Conservation (phyloP, 2,888 invertebrate genomes). For the Ypsolopha scabrella region DNA sequence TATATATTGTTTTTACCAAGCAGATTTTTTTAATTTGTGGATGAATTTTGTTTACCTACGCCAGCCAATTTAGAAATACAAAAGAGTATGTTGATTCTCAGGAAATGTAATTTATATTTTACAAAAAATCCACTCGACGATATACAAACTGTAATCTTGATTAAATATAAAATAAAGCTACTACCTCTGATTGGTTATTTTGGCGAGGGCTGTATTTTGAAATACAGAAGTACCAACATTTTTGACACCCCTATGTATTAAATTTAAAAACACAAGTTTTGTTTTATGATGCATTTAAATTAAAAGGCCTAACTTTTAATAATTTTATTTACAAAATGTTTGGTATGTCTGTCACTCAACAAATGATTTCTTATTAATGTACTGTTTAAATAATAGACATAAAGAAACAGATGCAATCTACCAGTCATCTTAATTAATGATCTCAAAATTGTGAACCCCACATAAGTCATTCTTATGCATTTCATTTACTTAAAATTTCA, state of each 20-base stretch:
- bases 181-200: constrained; percentile 22
- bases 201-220: constrained; percentile 34
- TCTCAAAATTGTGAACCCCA: constrained; percentile 59
- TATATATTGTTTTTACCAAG: too few species aligned
- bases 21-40: too few species aligned
- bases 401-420: constrained; percentile 14
- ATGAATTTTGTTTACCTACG: too few species aligned
- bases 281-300: constrained; percentile 6
- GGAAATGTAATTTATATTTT: constrained; percentile 8
- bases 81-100: too few species aligned
- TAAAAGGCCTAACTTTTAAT: constrained; percentile 10
- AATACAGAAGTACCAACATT: constrained; percentile 35
- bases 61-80: too few species aligned
- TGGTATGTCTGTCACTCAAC: constrained; percentile 32
- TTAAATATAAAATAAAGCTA: constrained; percentile 6
- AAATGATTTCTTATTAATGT: constrained; percentile 3
- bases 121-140: constrained; percentile 7
- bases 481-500: constrained; percentile 18
- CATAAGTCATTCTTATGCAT: constrained; percentile 44
- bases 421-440: constrained; percentile 42
- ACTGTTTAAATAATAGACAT: constrained; percentile 9
- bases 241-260: constrained; percentile 17
- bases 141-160: not conserved
- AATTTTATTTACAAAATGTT: constrained; percentile 25
- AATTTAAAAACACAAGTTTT: not conserved